Conservation (phyloP, 2,888 invertebrate genomes). For the Morpho helenor region DNA sequence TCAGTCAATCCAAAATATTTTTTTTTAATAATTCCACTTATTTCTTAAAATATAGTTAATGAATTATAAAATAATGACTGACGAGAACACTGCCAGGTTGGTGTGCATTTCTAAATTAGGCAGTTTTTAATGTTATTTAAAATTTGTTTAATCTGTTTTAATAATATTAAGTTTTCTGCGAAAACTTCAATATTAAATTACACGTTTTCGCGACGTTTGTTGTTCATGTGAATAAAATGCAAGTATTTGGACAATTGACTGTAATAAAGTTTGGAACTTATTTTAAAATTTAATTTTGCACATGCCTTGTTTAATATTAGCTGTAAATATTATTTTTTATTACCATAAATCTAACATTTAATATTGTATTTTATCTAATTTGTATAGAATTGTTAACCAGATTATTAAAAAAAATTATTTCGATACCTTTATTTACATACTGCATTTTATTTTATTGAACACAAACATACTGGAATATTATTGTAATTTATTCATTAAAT, state of each 20-base stretch:
- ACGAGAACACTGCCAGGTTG: constrained; percentile 26
- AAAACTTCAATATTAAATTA: constrained; percentile 15
- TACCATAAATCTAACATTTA: no score
- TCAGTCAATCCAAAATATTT: no score
- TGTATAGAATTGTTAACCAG: no score
- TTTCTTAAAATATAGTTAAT: no score
- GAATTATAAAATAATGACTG: not conserved
- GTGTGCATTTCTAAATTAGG: constrained; percentile 25
- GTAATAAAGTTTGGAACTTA: no score
- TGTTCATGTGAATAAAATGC: constrained; percentile 47
- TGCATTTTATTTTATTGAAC: constrained; percentile 75
- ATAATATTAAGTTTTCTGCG: constrained; percentile 10
- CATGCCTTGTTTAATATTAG: no score
- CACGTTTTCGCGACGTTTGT: constrained; percentile 25
- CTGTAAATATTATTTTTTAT: no score
- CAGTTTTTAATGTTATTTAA: constrained; percentile 21
- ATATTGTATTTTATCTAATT: no score
- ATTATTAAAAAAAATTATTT: no score
- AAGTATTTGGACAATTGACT: constrained; percentile 21
- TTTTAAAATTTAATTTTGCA: no score
- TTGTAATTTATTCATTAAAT: constrained; percentile 70
- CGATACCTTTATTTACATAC: constrained; percentile 13
- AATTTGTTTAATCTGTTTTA: not conserved
- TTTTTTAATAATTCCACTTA: no score
- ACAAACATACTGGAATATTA: constrained; percentile 64